Evolutionary conservation across 2,113 vertebrate genomes (phyloP), one percentile per base, ranked within the genome.

Genomic region (Amphiprion percula): DNA sequence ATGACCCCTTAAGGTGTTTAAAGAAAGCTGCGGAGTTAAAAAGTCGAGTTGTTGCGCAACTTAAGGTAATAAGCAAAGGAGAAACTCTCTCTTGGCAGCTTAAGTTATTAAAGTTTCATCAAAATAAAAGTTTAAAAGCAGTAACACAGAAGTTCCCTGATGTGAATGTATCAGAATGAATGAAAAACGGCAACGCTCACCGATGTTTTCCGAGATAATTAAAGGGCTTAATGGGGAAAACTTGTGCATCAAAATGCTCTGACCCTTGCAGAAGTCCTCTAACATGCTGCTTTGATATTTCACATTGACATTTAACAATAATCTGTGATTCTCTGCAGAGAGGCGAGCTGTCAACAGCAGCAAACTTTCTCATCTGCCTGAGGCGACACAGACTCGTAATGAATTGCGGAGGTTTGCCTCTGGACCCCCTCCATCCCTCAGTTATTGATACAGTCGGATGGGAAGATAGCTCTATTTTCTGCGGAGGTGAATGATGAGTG

Each of bases 301-400:
- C 88, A 80, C 76, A 33, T 14, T 92, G 93, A 90, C 90, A 92
- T 93, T 93, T 91, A 87, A 78, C 83, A 83, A 83, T 84, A 82
- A 90, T 87, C 79, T 82, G 82, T 37, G 69, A 85, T 79, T 77
- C 82, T 81, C 80, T 59, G 47, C 62, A 53, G 73, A 74, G 80
- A 65, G 69, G 76, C 10, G 50, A 77, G 83, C 46, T 53, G 86
- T 79, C 86, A 87, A 87, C 86, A 85, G 86, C 75, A 79, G 77
- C 86, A 77, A 80, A 87, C 83, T 76, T 70, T 30, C 84, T 74
- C 83, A 70, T 87, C 79, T 81, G 85, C 76, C 79, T 15, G 66
- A 85, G 87, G 83, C 82, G 4, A 90, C 68, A 10, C 33, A 10
- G 72, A 60, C 66, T 71, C 60, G 49, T 91, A 87, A 93, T 91